Base-by-base conservation (phyloP, 2,797 vertebrate genomes). In the Mareca strepera region DNA sequence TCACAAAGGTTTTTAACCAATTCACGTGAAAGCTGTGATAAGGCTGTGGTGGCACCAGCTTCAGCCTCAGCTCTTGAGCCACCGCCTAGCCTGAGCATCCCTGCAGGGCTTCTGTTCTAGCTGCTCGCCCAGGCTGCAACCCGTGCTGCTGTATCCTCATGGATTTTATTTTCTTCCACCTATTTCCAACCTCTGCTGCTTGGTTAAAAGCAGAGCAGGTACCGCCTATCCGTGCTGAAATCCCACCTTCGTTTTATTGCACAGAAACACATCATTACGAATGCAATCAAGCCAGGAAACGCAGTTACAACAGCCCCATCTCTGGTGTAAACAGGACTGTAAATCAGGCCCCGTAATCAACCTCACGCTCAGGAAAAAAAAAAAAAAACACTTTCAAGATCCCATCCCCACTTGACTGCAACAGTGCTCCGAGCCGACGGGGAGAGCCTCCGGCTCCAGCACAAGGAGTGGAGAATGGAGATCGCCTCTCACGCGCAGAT, bases 391-490 rank as follows among this genome's bases (percentile, higher is more conserved):
- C 21, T 59, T 67, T 63, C 62, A 46, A 60, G 20, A 37, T 59
- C 31, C 12, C 26, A 21, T 14, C 43, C 35, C 76, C 43, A 26
- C 22, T 93, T 33, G 21, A 64, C 25, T 64, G 35, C 48, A 77
- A 56, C 48, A 1, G 2, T 1, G 1, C 25, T 78, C 26, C 21
- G 31, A 0, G 8, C 17, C 28, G 62, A 75, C 17, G 2, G 29
- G 18, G 23, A 37, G 31, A 48, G 28, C 64, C 67, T 72, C 18
- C 72, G 72, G 39, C 26, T 39, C 41, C 5, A 1, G 15, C 37
- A 69, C 3, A 2, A 66, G 14, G 53, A 41, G n/a, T 63, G 46
- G 44, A 50, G 50, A 8, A 14, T 0, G 2, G 64, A 58, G 26
- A 39, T 15, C 17, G 63, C 55, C 21, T 68, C 78, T 74, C 0